Evolutionary conservation across 2,113 vertebrate genomes (phyloP).

Genomic region (Otis tarda): DNA sequence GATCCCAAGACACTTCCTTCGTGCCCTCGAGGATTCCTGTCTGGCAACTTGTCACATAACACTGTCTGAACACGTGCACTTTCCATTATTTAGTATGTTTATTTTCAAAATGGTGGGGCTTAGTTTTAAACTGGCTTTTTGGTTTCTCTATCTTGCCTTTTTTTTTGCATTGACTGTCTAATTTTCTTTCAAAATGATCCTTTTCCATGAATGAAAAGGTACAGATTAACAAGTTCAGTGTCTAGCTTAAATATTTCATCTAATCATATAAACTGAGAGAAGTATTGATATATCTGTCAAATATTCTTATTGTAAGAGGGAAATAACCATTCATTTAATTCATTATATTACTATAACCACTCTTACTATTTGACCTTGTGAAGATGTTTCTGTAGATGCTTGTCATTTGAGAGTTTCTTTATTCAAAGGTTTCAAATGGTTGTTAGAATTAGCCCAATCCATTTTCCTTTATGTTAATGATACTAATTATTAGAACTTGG

Average conservation of each 20-base stretch:
- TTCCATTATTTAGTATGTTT: not conserved
- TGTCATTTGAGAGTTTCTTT: not conserved
- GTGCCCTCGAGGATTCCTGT: not conserved
- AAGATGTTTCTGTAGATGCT: not conserved
- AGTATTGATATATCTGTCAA: conserved; percentile 12
- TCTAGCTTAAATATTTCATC: conserved; percentile 5
- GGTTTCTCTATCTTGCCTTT: not conserved
- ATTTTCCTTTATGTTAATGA: conserved; percentile 19
- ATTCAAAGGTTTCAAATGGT: not conserved
- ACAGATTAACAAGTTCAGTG: not conserved
- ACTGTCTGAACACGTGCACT: not conserved
- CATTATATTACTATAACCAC: not conserved
- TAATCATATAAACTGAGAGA: not conserved
- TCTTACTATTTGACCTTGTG: conserved; percentile 27
- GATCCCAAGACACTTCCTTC: not conserved
- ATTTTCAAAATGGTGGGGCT: not conserved
- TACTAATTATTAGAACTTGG: not conserved
- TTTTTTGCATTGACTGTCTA: not conserved
- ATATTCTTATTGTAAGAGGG: not conserved
- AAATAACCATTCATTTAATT: conserved; percentile 35
- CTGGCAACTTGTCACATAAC: not conserved
- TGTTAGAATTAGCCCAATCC: not conserved
- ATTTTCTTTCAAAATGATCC: not conserved
- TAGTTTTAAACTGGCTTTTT: not conserved
- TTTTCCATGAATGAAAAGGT: not conserved